Base-by-base conservation (phyloP, 2,113 vertebrate genomes). In the Neogobius melanostomus region DNA sequence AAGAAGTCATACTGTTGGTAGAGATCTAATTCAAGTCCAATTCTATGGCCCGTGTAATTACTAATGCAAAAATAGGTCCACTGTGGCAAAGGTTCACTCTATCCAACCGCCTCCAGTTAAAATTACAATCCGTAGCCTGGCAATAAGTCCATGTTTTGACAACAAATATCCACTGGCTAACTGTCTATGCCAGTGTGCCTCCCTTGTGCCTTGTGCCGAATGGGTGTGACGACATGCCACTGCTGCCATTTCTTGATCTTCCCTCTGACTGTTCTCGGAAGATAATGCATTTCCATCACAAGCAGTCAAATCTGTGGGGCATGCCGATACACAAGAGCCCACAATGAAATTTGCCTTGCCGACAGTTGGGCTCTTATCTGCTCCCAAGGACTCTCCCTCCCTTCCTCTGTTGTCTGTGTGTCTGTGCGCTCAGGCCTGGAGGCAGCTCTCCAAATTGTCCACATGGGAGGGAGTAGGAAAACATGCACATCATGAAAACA, bases 281-380 rank as follows among this genome's bases (percentile, higher is more conserved):
- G 69, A 85, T 82, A 84, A 83, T 78, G 52, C 72, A 68, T 75
- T 75, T 60, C 67, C 84, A 76, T 84, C 79, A 78, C 61, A 82
- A 69, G 65, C 71, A 54, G 71, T 64, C 59, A 76, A 83, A 74
- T 81, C 79, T 82, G 72, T 65, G 61, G 67, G 64, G 67, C 49
- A 43, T 51, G 21, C 16, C 12, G 47, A 82, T 21, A 76, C 60
- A 72, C 74, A 69, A 54, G n/a, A 66, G 28, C 12, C 49, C 46
- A 48, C 15, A 63, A 52, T 69, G 15, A 77, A 71, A 60, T 59
- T 42, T 48, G 61, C 68, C 66, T 70, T 48, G 70, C 68, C 75
- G 66, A 77, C 67, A 78, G 80, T 66, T 77, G 54, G 71, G 59
- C 69, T 79, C 62, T 70, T 72, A 80, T 81, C 69, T 64, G 36